These are phyloP conservation scores for Crax fasciolata DNA, from an alignment of 2,797 vertebrate genomes.

Conservation along the genomic window DNA sequence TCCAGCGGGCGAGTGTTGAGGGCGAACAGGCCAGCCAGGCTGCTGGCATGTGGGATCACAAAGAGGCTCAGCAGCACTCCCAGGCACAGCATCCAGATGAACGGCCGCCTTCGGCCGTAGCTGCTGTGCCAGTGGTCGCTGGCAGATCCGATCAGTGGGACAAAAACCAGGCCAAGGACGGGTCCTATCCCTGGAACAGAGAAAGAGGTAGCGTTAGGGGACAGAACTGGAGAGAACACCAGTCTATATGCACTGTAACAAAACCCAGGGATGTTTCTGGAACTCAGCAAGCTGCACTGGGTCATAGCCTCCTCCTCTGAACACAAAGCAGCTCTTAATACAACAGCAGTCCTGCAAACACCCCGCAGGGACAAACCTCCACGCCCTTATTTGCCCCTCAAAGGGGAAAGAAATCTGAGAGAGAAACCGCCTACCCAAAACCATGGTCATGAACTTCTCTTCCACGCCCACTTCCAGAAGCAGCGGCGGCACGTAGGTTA, in stretches of 20 bases:
- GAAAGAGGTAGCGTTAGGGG: not conserved
- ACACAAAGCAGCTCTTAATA: not conserved
- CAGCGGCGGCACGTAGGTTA: conserved; percentile 89
- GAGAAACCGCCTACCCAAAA: conserved; percentile 85
- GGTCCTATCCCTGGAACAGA: conserved; percentile 86
- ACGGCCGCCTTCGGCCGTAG: conserved; percentile 88
- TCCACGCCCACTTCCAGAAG: conserved; percentile 89
- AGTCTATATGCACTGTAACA: not conserved
- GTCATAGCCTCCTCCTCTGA: not conserved
- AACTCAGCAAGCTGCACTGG: fast-evolving
- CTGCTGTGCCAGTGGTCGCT: conserved; percentile 88
- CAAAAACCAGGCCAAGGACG: conserved; percentile 86
- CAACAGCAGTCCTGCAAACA: not conserved
- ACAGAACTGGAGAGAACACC: not conserved
- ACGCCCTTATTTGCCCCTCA: fast-evolving
- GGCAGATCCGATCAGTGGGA: conserved; percentile 86
- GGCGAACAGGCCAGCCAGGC: conserved; percentile 79
- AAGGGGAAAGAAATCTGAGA: fast-evolving
- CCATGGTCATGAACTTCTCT: conserved; percentile 93
- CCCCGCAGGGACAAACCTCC: not conserved
- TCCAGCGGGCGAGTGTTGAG: conserved; percentile 77
- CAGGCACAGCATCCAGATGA: conserved; percentile 89
- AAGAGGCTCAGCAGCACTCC: conserved; percentile 88
- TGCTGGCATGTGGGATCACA: conserved; percentile 84
- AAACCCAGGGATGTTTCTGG: fast-evolving